Conservation (phyloP, 2,888 invertebrate species). For the Eulithis testata region DNA sequence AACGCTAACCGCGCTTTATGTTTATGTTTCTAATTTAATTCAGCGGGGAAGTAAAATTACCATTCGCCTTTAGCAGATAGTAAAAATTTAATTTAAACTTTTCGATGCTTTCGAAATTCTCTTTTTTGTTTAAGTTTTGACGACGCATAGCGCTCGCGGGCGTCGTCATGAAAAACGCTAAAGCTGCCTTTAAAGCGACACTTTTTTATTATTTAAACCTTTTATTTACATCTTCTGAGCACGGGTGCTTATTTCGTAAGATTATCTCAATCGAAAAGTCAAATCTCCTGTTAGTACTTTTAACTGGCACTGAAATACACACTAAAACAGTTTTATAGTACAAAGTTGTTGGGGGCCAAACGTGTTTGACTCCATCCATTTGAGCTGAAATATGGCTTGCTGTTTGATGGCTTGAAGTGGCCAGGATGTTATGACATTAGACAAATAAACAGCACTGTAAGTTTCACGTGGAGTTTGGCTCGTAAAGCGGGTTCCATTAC, state of each 20-base stretch:
- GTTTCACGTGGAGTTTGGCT: constrained; percentile 40
- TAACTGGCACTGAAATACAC: too few relatives aligned
- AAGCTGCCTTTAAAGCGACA: constrained; percentile 1
- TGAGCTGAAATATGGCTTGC: neutral
- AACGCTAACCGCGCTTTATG: constrained; percentile 32
- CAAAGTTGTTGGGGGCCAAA: neutral
- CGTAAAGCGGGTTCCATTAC: constrained; percentile 42
- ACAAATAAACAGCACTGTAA: constrained; percentile 47
- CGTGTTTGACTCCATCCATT: neutral
- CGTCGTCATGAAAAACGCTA: constrained; percentile 32
- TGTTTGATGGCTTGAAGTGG: constrained; percentile 27
- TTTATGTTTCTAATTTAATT: constrained; percentile 36
- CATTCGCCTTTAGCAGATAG: constrained; percentile 31
- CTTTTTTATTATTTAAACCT: neutral
- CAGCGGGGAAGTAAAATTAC: constrained; percentile 31
- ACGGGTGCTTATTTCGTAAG: neutral
- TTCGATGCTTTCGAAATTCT: constrained; percentile 23
- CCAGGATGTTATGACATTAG: constrained; percentile 52
- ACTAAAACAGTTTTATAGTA: neutral
- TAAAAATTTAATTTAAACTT: constrained; percentile 39
- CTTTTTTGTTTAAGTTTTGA: constrained; percentile 30
- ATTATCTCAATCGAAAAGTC: neutral
- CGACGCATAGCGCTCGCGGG: constrained; percentile 20
- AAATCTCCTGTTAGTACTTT: too few relatives aligned
- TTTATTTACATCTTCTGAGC: neutral